Evolutionary conservation across 2,113 vertebrate genomes (phyloP), one percentile per base, ranked within the genome.

Genomic region (Eptesicus fuscus): DNA sequence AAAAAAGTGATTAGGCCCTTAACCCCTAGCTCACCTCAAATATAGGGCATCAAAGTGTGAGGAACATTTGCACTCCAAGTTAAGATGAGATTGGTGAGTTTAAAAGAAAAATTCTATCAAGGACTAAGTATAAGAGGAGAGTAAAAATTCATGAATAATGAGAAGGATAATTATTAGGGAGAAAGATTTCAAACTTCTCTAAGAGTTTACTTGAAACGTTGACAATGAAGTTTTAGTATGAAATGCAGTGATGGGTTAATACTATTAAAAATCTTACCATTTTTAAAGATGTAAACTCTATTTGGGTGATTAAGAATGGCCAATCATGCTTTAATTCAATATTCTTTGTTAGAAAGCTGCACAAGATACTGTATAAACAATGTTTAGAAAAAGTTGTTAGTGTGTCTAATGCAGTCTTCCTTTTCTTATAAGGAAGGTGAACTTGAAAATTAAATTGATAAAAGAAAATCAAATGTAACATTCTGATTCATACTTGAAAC

Each of bases 161-260:
- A 91, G 83, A 88, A 93, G 25, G 12, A 51, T 80, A 89, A 59
- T 80, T 82, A 74, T 76, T 47, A 83, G n/a, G 16, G 11, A 56
- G 44, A 90, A 47, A 76, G 10, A 83, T 51, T 93, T 85, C 49
- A 94, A 80, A 80, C 5, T 88, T 80, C 42, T 42, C n/a, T 76
- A 30, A 56, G 17, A 59, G 47, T 82, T 86, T 84, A 85, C 32
- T 44, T 77, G 73, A 83, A 92, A 89, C 74, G 4, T 37, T 96
- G 42, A 44, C 56, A 37, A 79, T 83, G 61, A 88, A 59, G 35
- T 84, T 84, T 92, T 90, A 61, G 44, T 92, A 73, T 93, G 73
- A 51, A 91, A 61, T 93, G 8, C 76, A 63, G 32, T 74, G 12
- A 32, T 35, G 32, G 9, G 2, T 63, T 28, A 42, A 73, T 71